Base-by-base conservation (phyloP, 2,888 invertebrate genomes). In the Drosophila helvetica region DNA sequence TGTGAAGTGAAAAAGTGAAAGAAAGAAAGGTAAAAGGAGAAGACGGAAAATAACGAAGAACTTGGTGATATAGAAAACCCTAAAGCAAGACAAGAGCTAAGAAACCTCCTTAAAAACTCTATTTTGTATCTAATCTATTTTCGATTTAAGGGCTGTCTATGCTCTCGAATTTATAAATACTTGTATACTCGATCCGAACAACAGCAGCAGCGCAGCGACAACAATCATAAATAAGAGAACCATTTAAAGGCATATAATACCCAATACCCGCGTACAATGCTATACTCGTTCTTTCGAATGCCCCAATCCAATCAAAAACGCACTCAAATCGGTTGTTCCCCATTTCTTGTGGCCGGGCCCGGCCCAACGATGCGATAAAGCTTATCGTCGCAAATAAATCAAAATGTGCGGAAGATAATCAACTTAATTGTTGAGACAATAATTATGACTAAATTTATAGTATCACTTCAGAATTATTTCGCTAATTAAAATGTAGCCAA, bases 371-470 rank as follows among this genome's bases (percentile, higher is more conserved):
- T 55, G 65, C 67, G 65, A 66, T 66, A 66, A 15, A 22, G 30
- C 45, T 63, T 83, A 83, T 83, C 83, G 47, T 6, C 48, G 69
- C 70, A 78, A 81, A 78, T 87, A 83, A 87, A 83, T 83, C 83
- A 87, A 75, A 81, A 73, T 74, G 74, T 75, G 74, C 70, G 70
- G 42, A 38, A 74, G 75, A 83, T 83, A 82, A 83, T 83, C 82
- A 81, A 78, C 75, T 85, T 83, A 83, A 83, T 83, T 83, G 88
- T 70, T 87, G 48, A 82, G 88, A 85, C 83, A 85, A 83, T 83
- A 83, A 83, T 83, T 87, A 87, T 83, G 83, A 77, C 83, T 79
- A 82, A 87, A 87, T 83, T 87, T 83, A 87, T 83, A 87, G 55
- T 87, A 86, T 85, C 88, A 83, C 88, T 83, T 83, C 63, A 87